Base-by-base conservation (phyloP, 2,797 vertebrate species). In the Typhlichthys eigenmanni region DNA sequence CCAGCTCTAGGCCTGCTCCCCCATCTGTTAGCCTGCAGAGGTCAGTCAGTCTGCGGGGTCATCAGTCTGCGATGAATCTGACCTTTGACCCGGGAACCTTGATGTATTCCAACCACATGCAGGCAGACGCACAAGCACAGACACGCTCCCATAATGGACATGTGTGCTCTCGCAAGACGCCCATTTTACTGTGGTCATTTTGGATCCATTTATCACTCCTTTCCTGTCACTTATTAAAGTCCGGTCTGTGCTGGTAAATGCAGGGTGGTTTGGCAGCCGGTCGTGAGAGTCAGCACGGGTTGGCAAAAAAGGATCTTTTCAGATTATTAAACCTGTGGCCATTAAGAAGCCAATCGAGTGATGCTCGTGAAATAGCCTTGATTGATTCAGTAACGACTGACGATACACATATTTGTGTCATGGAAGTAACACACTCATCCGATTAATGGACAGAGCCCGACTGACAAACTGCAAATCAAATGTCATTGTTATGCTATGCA, bases 41-140 rank as follows among this genome's bases (percentile, higher is more conserved):
- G 91, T 92, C 92, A 89, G 78, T 70, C 84, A 68, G 89, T 88
- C 89, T 87, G 85, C 79, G 80, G 89, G 91, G 91, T 92, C 89
- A 82, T 91, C 91, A 88, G 91, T 92, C 90, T 93, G 89, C 88
- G 89, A 88, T 92, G 88, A 89, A 87, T 82, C 80, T 89, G 90
- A 91, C 72, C 93, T 87, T 56, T 91, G 89, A 92, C 89, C 88
- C 79, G 0, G 3, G 7, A 75, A 62, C 71, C 88, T 90, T 92
- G 89, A 92, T 92, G 87, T 89, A 90, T 89, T 90, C 91, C 85
- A 91, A 89, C 84, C 87, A 89, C 85, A 88, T 79, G 81, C 38
- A 8, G 24, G 24, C 85, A 91, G 89, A 83, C 87, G 88, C 85
- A 88, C 80, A 82, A 77, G 75, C 51, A 17, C 80, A 86, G 85